Percentiles rank a stretch among this genome's conserved stretches.
phyloP scores from a whole-genome alignment of 2,113 vertebrate species.

The Odocoileus virginianus region DNA sequence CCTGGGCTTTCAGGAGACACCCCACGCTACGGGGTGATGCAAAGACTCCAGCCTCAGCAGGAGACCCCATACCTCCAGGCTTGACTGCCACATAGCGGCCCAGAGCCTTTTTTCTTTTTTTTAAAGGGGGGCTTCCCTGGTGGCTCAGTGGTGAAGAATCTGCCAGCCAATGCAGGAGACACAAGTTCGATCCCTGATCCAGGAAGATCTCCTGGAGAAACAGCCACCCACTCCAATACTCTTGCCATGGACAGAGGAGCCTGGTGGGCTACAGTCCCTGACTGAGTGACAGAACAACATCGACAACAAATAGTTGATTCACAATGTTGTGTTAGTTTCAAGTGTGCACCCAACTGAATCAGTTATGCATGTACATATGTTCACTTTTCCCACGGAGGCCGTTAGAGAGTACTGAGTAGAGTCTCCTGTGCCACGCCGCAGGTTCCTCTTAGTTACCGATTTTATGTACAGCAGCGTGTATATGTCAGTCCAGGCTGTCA shows the following conservation, averaged over 20 bases:
- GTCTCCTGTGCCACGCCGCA: background rate
- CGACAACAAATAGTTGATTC: fast-evolving
- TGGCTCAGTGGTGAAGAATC: background rate
- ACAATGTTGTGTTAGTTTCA: background rate
- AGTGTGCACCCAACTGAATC: background rate
- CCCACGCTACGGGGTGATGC: fast-evolving
- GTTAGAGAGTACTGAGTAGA: background rate
- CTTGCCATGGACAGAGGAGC: background rate
- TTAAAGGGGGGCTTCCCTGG: background rate
- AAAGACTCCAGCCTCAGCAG: fast-evolving
- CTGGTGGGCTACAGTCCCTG: background rate
- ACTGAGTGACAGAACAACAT: background rate
- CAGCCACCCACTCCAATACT: background rate
- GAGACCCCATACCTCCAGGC: background rate
- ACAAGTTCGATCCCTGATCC: background rate
- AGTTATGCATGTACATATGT: fast-evolving
- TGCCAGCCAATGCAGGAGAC: background rate
- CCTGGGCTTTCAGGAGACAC: background rate
- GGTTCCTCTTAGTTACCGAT: fast-evolving
- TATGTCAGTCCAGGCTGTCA: background rate
- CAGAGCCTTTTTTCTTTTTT: background rate
- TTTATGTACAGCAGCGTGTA: fast-evolving
- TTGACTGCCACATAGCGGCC: background rate
- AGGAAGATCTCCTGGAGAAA: background rate
- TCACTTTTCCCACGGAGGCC: background rate